Base-by-base conservation (phyloP, 2,113 vertebrate species). In the Pedetes capensis region DNA sequence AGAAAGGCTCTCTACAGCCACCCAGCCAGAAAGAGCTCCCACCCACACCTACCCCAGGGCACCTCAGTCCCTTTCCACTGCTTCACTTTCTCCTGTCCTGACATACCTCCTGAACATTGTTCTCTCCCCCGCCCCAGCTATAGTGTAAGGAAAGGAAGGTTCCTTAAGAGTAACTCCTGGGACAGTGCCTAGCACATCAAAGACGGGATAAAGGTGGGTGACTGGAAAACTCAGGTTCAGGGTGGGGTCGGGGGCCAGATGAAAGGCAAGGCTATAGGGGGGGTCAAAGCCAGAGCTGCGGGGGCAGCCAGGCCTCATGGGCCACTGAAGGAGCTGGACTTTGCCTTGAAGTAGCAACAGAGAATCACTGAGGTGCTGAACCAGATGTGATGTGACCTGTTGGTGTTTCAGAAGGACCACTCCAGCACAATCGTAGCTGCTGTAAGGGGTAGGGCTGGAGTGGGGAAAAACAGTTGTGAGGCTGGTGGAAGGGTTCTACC, bases 361-460 rank as follows among this genome's bases (percentile, higher is more conserved):
- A 47, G 39, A 57, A 47, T 49, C 51, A 25, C 0, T 64, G 39
- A 63, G 27, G 17, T 47, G 25, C 3, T 53, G 44, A 64, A 14
- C 32, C 20, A 0, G 0, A 20, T n/a, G 18, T 10, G 69, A 51
- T 51, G 1, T 4, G 49, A 8, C 16, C 20, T 16, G 37, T 0
- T 20, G 39, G 4, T 29, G 49, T 68, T 75, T 81, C 51, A 59
- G 82, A 63, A 51, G 61, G 32, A 66, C 25, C 34, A 0, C 27
- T 51, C n/a, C 8, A 11, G 59, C 18, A 55, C 34, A 63, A 11
- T 12, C 3, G 0, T 29, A 78, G 57, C 5, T 8, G 53, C 0
- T 0, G 47, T 8, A 25, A 8, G 8, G 37, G 51, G n/a, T 34
- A 25, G 87, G 69, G 18, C 22, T 25, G 29, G 42, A 34, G 3